Conservation (phyloP, 2,888 invertebrate genomes). For the Acholoe squamosa region DNA sequence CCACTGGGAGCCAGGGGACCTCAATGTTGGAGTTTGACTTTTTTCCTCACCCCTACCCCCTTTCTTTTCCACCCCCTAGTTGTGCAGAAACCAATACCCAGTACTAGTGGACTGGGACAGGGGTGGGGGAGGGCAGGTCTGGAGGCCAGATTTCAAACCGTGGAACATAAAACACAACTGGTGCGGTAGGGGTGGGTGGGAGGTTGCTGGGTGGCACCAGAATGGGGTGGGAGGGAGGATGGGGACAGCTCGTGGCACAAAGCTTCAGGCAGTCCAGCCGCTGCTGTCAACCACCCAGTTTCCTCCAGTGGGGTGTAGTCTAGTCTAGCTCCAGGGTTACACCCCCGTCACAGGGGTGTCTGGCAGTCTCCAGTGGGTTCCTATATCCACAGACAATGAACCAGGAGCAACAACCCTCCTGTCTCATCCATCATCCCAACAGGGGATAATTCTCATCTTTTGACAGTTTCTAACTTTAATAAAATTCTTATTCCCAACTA, state of each 20-base stretch:
- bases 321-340: too few species aligned
- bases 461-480: not conserved
- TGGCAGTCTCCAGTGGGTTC: not conserved
- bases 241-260: not conserved
- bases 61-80: constrained; percentile 18
- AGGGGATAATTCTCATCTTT: not conserved
- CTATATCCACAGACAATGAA: not conserved
- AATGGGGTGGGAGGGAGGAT: not conserved
- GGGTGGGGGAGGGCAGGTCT: not conserved
- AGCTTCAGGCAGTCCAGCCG: not conserved
- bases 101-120: too few species aligned
- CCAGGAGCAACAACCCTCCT: not conserved
- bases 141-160: constrained; percentile 33
- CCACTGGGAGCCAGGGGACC: not conserved
- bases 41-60: not conserved
- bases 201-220: not conserved
- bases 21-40: not conserved
- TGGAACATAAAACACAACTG: constrained; percentile 36
- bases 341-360: not conserved
- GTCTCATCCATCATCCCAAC: not conserved
- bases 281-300: not conserved
- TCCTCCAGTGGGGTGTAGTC: not conserved
- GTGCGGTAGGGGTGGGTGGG: not conserved
- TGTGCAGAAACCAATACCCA: constrained; percentile 19
- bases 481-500: not conserved